These are phyloP conservation scores for Sarcophaga caerulescens DNA, from an alignment of 2,888 invertebrate genomes.

Conservation along the genomic window DNA sequence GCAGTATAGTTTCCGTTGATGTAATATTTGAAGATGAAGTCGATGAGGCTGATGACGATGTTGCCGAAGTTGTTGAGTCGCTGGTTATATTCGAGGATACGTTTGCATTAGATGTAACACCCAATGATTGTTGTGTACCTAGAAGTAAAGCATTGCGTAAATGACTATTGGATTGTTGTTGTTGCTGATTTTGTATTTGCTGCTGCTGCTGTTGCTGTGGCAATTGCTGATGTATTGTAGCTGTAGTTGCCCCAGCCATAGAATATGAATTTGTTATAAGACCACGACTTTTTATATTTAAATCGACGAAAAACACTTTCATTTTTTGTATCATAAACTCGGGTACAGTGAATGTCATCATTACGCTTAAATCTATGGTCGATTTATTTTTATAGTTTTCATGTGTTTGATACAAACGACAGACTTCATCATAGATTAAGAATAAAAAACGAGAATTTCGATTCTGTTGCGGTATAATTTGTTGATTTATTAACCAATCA, in stretches of 20 bases:
- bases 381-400: slow-evolving; percentile 82
- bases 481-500: slow-evolving; percentile 84
- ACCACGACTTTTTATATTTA: slow-evolving; percentile 80
- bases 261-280: slow-evolving; percentile 80
- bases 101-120: slow-evolving; percentile 2
- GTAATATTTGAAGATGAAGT: slow-evolving; percentile 53
- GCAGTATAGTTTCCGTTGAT: slow-evolving; percentile 51
- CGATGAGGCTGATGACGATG: slow-evolving; percentile 41
- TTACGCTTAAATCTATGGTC: slow-evolving; percentile 78
- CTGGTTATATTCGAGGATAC: slow-evolving; percentile 39
- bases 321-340: slow-evolving; percentile 85
- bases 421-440: slow-evolving; percentile 84
- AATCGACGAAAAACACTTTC: slow-evolving; percentile 81
- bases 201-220: neutral
- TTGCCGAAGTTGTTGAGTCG: slow-evolving; percentile 58
- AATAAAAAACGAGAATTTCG: slow-evolving; percentile 84
- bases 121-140: slow-evolving; percentile 71
- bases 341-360: slow-evolving; percentile 83
- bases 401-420: slow-evolving; percentile 82
- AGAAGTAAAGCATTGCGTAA: slow-evolving; percentile 78
- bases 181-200: neutral
- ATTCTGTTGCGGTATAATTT: slow-evolving; percentile 84
- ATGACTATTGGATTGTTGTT: slow-evolving; percentile 74
- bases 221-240: slow-evolving; percentile 3
- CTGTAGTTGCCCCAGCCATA: slow-evolving; percentile 63